Base-by-base conservation (phyloP, 2,888 invertebrate species). In the Lasioglossum calceatum region DNA sequence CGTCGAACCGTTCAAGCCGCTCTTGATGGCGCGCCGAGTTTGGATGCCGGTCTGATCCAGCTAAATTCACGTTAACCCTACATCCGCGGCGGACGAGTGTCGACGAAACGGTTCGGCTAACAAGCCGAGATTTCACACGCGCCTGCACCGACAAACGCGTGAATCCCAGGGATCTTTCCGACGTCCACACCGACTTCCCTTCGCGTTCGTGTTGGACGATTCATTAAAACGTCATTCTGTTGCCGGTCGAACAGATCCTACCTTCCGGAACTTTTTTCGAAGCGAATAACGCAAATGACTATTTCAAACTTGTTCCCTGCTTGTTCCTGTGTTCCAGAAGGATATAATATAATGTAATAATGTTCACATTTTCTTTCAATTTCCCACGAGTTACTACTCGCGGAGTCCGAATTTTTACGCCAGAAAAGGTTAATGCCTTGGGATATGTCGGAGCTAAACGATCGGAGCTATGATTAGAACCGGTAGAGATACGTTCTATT, bases 71-170 rank as follows among this genome's bases (percentile, higher is more conserved):
- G 81, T 82, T 82, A 82, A 82, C 76, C 82, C 86, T 81, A 76
- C 87, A 85, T 88, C 81, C 86, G 86, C 77, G 91, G 83, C 50
- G 84, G 85, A 86, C 86, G 87, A 82, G 86, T 81, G 86, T 81
- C 84, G 88, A 84, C 82, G 71, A 76, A 79, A 83, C 84, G 81
- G 73, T 73, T 79, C 87, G 82, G 64, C 84, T 91, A 90, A 90
- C 90, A 91, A 89, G 90, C 90, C 36, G 88, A 90, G 86, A 89
- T 86, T 89, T 86, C 86, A 89, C 86, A 86, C 86, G 90, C 86
- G 86, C 61, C 58, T 86, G 79, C 82, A 73, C 88, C 80, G 73
- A 75, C 77, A 86, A 81, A 86, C 82, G 67, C 36, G 81, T 19
- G 79, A 81, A 86, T 81, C 85, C 73, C 14, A 36, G 1, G 27